These are phyloP conservation scores for Dasypolia templi DNA, from an alignment of 2,888 invertebrate genomes.

Conservation along the genomic window DNA sequence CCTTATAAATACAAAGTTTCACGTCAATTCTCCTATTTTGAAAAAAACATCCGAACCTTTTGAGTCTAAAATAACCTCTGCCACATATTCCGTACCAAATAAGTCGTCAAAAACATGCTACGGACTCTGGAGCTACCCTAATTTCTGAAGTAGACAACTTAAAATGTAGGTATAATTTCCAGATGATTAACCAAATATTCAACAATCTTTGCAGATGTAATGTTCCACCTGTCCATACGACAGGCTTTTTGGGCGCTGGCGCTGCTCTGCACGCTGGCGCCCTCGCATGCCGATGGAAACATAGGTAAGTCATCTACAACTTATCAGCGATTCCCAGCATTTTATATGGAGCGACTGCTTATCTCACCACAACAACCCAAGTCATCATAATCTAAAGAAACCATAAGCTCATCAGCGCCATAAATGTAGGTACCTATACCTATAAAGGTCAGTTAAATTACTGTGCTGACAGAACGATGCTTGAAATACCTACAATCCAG, in stretches of 20 bases:
- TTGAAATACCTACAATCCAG: not conserved
- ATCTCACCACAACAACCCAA: not conserved
- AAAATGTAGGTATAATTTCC: not conserved
- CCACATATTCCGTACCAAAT: not conserved
- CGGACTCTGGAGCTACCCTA: not conserved
- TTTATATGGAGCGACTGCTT: not conserved
- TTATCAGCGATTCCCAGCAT: not conserved
- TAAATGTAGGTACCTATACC: too few relatives aligned
- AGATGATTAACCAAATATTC: not conserved
- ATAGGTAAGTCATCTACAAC: slow-evolving; percentile 89
- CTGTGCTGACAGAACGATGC: not conserved
- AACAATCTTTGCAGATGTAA: slow-evolving; percentile 82
- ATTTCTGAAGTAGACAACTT: not conserved
- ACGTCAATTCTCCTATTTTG: not conserved
- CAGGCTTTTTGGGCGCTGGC: slow-evolving; percentile 88
- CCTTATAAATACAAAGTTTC: not conserved
- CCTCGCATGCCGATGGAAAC: slow-evolving; percentile 91
- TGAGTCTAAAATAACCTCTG: not conserved
- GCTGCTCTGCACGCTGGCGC: slow-evolving; percentile 86
- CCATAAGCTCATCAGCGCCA: not conserved
- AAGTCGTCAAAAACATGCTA: not conserved
- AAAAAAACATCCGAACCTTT: not conserved
- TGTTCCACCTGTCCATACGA: slow-evolving; percentile 82
- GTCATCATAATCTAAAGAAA: not conserved
- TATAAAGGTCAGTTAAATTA: slow-evolving; percentile 4